phyloP scores from a whole-genome alignment of 2,888 invertebrate genomes.

The Eubasilissa splendida region DNA sequence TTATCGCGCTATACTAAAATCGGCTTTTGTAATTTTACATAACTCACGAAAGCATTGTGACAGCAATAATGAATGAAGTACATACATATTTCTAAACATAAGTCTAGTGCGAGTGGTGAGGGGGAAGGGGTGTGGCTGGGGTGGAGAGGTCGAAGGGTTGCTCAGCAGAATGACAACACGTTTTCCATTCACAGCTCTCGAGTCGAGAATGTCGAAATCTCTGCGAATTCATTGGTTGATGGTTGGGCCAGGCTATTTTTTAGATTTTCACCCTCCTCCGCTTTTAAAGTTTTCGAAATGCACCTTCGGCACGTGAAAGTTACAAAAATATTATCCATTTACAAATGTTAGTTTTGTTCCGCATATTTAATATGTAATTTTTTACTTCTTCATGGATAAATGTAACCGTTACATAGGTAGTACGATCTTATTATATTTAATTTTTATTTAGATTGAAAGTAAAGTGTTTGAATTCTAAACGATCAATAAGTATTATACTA shows the following conservation, averaged over 20 bases:
- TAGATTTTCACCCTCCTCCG: conserved; percentile 20
- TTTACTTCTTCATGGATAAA: no score
- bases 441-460: no score
- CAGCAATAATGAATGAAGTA: conserved; percentile 49
- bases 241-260: conserved; percentile 44
- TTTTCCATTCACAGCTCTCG: conserved; percentile 52
- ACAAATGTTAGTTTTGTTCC: no score
- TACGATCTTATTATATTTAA: no score
- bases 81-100: conserved; percentile 46
- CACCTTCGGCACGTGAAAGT: conserved; percentile 29
- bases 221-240: conserved; percentile 50
- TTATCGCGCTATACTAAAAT: no score
- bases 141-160: conserved; percentile 40
- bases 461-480: no score
- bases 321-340: neutral
- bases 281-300: conserved; percentile 5
- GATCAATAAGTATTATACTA: no score
- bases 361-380: no score
- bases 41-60: conserved; percentile 23
- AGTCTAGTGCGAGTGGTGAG: conserved; percentile 32
- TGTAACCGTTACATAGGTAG: no score
- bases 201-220: conserved; percentile 53
- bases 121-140: conserved; percentile 9
- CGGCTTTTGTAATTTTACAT: neutral
- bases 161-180: conserved; percentile 49